These are phyloP conservation scores for Eurystomus gularis DNA, from an alignment of 2,113 vertebrate species.

Conservation along the genomic window DNA sequence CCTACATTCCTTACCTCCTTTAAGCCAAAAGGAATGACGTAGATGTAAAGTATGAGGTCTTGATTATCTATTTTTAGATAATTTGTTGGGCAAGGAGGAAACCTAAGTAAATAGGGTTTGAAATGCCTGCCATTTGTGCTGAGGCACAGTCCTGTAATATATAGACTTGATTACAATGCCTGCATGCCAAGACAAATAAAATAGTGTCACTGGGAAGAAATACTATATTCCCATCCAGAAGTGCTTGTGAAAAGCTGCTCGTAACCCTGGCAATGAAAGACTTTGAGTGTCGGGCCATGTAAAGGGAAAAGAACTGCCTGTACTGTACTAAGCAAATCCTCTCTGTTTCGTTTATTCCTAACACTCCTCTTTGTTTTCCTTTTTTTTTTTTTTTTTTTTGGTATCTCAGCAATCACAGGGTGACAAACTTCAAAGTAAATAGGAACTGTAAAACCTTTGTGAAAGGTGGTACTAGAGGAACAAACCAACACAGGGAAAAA, in stretches of 20 bases:
- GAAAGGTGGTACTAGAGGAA: not conserved
- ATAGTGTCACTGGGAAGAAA: constrained; percentile 72
- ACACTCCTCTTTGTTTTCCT: not conserved
- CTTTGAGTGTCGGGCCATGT: constrained; percentile 28
- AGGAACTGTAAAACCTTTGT: not conserved
- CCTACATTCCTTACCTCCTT: not conserved
- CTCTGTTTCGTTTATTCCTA: constrained; percentile 46
- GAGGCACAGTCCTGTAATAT: constrained; percentile 44
- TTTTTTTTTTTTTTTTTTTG: not conserved
- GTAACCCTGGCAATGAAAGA: constrained; percentile 75
- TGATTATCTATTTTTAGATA: constrained; percentile 69
- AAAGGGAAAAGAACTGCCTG: constrained; percentile 56
- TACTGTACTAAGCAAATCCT: constrained; percentile 51
- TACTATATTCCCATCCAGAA: constrained; percentile 70
- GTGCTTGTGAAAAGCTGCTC: constrained; percentile 65
- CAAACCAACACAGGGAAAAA: not conserved
- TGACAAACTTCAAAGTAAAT: not conserved
- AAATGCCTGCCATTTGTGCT: constrained; percentile 58
- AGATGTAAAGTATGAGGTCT: constrained; percentile 46
- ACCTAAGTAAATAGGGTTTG: constrained; percentile 63
- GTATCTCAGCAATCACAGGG: not conserved
- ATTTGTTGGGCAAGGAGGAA: constrained; percentile 62
- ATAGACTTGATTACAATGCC: constrained; percentile 66
- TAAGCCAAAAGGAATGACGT: constrained; percentile 41
- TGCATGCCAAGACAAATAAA: constrained; percentile 70